Conservation (phyloP, 2,113 vertebrate species). For the Lamprologus speciosus region DNA sequence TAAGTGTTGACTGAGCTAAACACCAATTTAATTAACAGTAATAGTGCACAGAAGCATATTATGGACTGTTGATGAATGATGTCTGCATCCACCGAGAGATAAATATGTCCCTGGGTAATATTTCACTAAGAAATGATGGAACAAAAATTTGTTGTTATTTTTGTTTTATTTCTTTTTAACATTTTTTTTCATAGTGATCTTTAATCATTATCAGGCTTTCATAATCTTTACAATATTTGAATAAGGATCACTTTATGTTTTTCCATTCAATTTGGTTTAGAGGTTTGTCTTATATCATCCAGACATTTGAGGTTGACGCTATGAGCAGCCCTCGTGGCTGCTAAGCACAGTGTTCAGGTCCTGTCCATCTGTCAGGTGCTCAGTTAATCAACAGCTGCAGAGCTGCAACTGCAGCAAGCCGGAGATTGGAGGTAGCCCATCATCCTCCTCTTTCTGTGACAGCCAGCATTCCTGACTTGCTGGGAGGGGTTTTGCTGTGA, state of each 20-base stretch:
- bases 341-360: conserved; percentile 21
- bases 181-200: not conserved
- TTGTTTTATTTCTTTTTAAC: not conserved
- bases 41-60: not conserved
- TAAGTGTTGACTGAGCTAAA: not conserved
- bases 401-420: conserved; percentile 50
- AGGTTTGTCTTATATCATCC: not conserved
- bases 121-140: not conserved
- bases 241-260: not conserved
- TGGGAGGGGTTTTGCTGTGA: conserved; percentile 43
- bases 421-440: conserved; percentile 38
- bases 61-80: not conserved
- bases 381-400: conserved; percentile 54
- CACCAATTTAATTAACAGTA: not conserved
- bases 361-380: not conserved
- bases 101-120: not conserved
- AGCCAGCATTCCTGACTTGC: not conserved
- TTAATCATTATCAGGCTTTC: not conserved
- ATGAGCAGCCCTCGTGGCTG: not conserved
- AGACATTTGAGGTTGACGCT: not conserved
- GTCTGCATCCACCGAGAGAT: not conserved
- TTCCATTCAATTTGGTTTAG: not conserved
- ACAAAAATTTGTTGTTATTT: not conserved
- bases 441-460: conserved; percentile 34
- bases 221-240: not conserved